Evolutionary conservation across 1,140 invertebrate genomes (phyloP), one percentile per base, ranked within the genome.

Genomic region (Oedothorax gibbosus): DNA sequence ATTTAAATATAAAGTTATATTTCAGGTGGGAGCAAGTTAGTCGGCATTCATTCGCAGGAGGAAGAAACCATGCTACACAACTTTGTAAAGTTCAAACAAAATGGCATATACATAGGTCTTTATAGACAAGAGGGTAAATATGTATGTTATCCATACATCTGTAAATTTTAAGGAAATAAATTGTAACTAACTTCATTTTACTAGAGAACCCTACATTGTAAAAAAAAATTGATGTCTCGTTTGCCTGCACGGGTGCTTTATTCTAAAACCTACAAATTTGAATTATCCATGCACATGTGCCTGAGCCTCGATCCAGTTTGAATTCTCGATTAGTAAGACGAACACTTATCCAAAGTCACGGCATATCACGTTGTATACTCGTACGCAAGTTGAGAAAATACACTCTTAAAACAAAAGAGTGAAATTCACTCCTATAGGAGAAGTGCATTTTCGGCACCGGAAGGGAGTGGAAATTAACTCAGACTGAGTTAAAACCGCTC

Each of bases 11-110:
- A 35, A 35, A 35, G 35, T 15, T 15, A 12, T 18, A 62, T 62
- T 62, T 12, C 57, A 62, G 18, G 12, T 21, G 77, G 77, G 2
- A 64, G 77, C 4, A 62, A 80, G 18, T 15, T 80, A 64, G n/a
- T 51, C 10, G 20, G 57, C 64, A 73, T 80, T 73, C 77, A 80
- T 66, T 80, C 77, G 12, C 2, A 80, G 53, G 62, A 68, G 5
- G 77, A 80, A 68, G 12, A 14, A 50, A 50, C 14, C 1, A 18
- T 72, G 12, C 3, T 72, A 2, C 21, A 72, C 51, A 14, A 35
- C 12, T 72, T 72, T 51, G 21, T 72, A 14, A 35, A 50, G 14
- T 51, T 50, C 21, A 35, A 21, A 72, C 12, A 51, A 51, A 14
- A 12, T 50, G 20, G 12, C 14, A 9, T 51, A 18, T 51, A 49